Evolutionary conservation across 2,797 vertebrate species (phyloP), one percentile per base, ranked within the genome.

Genomic region (Gymnoscopelus braueri): DNA sequence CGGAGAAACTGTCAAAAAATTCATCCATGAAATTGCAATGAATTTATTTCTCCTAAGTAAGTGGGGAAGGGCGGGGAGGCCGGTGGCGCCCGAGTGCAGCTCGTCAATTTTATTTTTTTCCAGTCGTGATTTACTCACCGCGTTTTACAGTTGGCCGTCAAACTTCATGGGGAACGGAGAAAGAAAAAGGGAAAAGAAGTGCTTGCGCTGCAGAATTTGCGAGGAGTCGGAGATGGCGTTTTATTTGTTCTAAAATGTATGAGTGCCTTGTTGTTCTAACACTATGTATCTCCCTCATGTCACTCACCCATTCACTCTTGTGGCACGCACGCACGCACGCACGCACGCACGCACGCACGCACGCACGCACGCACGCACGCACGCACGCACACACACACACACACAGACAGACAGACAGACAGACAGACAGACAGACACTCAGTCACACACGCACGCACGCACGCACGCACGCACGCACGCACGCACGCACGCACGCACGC

Each of bases 91-190:
- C 7, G 32, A 61, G 71, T 77, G 77, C 84, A 89, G 78, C 84
- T 85, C 82, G 72, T 79, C 67, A 66, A 77, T 24, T 84, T 80
- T 84, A 84, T 85, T 75, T 77, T 77, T 67, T 73, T 70, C 60
- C 51, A 9, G 32, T 58, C 32, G 13, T 83, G 77, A 83, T 88
- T 87, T 87, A 79, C 81, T 80, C 69, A 60, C 74, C 74, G 49
- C 77, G 6, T 65, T 87, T 83, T 84, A 87, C 84, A 77, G 75
- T 84, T 62, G 66, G 72, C 74, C 65, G 56, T 87, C 84, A 86
- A 89, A 88, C 79, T 81, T 82, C 78, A 81, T 65, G 80, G 49
- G 72, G 71, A 23, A 19, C 4, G 14, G 52, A 19, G 15, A 19
- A 19, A 54, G 52, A 54, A 19, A n/a, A n/a, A 50, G 49, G 35